phyloP scores from a whole-genome alignment of 2,113 vertebrate genomes.

The Centropristis striata region DNA sequence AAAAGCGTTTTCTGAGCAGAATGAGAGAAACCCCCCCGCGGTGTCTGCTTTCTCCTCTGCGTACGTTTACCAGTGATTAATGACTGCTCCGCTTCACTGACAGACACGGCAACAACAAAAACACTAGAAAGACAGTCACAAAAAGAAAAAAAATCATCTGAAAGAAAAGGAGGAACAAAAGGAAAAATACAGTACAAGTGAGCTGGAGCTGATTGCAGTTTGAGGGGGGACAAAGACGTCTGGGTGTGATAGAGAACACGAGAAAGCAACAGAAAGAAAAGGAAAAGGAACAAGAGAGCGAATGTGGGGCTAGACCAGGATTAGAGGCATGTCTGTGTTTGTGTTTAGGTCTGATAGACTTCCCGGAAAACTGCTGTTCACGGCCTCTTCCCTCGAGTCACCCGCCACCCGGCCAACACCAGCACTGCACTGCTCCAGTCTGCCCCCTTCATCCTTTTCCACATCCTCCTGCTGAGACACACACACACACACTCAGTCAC shows the following conservation, averaged over 20 bases:
- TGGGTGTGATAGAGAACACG: conserved; percentile 38
- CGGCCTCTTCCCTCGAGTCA: conserved; percentile 71
- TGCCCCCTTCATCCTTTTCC: conserved; percentile 63
- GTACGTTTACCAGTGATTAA: conserved; percentile 82
- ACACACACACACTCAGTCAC: conserved; percentile 36
- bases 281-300: neutral
- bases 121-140: conserved; percentile 60
- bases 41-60: conserved; percentile 70
- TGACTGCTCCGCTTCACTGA: conserved; percentile 75
- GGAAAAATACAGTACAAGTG: conserved; percentile 31
- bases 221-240: conserved; percentile 19
- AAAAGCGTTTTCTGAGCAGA: conserved; percentile 72
- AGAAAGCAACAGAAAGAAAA: conserved; percentile 41
- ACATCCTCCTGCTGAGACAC: conserved; percentile 52
- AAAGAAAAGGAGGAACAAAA: conserved; percentile 40
- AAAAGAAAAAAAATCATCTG: conserved; percentile 2
- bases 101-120: conserved; percentile 73
- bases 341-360: conserved; percentile 80
- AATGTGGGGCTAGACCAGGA: conserved; percentile 50
- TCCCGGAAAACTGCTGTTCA: conserved; percentile 72
- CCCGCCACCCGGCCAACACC: conserved; percentile 67
- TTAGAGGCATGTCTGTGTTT: conserved; percentile 76
- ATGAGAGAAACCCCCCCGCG: conserved; percentile 61
- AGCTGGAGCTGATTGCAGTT: conserved; percentile 56
- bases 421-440: conserved; percentile 56